Percentiles rank a stretch among this genome's conserved stretches.
These are phyloP conservation scores for Candoia aspera DNA, from an alignment of 2,113 vertebrate genomes.

Conservation along the genomic window DNA sequence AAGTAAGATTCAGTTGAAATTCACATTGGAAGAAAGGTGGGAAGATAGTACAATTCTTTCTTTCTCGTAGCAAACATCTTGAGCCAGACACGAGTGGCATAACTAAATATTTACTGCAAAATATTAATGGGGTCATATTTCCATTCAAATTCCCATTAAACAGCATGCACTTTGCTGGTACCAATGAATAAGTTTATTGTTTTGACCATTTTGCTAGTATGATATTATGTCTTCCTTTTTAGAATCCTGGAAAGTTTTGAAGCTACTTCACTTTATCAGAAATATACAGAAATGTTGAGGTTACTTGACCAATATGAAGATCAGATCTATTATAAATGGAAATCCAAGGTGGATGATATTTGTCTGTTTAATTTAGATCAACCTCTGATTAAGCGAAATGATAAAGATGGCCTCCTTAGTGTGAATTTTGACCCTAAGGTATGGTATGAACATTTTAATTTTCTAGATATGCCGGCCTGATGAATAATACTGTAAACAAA, in stretches of 20 bases:
- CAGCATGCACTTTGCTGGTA: neutral
- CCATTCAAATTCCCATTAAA: neutral
- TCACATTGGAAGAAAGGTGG: neutral
- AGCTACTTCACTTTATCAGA: slow-evolving; percentile 66
- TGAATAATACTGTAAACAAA: neutral
- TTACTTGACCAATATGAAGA: slow-evolving; percentile 76
- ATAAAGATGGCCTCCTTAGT: slow-evolving; percentile 71
- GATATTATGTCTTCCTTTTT: neutral
- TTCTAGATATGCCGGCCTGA: neutral
- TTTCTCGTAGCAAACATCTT: neutral
- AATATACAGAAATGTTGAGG: slow-evolving; percentile 75
- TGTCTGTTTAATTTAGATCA: slow-evolving; percentile 81
- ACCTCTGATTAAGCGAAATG: slow-evolving; percentile 71
- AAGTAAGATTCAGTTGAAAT: neutral
- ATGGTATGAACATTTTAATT: slow-evolving; percentile 21
- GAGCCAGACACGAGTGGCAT: neutral
- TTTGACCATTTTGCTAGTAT: neutral
- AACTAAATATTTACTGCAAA: neutral
- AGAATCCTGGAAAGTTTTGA: slow-evolving; percentile 70
- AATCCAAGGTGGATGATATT: slow-evolving; percentile 70
- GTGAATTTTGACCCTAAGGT: slow-evolving; percentile 85
- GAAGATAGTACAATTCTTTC: neutral
- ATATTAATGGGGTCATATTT: neutral
- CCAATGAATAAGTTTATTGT: neutral
- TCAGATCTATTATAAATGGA: slow-evolving; percentile 74